Evolutionary conservation across 2,797 vertebrate species (phyloP), one percentile per base, ranked within the genome.

Genomic region (Merluccius polli): DNA sequence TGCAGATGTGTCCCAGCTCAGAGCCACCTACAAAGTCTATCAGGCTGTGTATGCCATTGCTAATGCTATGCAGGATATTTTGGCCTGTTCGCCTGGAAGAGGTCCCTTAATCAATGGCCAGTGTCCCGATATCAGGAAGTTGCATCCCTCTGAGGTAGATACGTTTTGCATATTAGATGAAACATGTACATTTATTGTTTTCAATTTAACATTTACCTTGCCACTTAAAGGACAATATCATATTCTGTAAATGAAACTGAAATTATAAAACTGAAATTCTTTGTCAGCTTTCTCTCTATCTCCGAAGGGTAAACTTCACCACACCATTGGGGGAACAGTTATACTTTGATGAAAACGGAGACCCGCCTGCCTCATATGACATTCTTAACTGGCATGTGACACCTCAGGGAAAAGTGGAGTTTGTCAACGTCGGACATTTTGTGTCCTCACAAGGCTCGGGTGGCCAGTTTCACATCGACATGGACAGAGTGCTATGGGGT

Each of bases 301-400:
- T 90, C 11, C 79, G 79, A 30, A 10, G 74, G 71, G 85, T 90
- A 29, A 87, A 90, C 79, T 90, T 88, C 65, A 87, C 81, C 76
- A 89, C 85, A 76, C 85, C 82, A 73, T 65, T 89, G 27, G 89
- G 86, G 44, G 87, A 92, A 33, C 52, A n/a, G 21, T 79, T 89
- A 29, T 76, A 86, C 67, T 91, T 88, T 74, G 86, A 87, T 73
- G 70, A 86, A 33, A 89, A 89, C 4, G 83, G 82, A 35, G 75
- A 85, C 74, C 76, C 83, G 21, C 81, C 79, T 74, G 87, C 84
- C 68, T 86, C 82, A 6, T 85, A 87, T 41, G 89, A 90, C 80
- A 88, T 91, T 63, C 83, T 91, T 75, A 89, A 87, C 85, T 92
- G 91, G 86, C 85, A 88, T 16, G 73, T 85, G 16, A 81, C 76